phyloP scores from a whole-genome alignment of 2,113 vertebrate genomes.

The Campylomormyrus tamandua region DNA sequence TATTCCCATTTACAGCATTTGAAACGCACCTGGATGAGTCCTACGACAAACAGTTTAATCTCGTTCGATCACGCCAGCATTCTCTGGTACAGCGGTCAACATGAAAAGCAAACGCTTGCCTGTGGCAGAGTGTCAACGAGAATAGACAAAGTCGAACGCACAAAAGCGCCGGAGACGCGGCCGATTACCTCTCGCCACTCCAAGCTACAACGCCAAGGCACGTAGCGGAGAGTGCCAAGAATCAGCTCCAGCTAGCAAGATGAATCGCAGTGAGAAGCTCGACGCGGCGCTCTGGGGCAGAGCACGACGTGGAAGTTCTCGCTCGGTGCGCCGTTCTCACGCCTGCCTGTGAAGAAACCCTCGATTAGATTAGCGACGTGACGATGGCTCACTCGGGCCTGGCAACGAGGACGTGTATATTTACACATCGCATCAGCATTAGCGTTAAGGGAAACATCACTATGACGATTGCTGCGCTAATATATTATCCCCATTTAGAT shows the following conservation, averaged over 20 bases:
- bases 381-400: neutral
- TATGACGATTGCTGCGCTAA: neutral
- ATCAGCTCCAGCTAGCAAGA: neutral
- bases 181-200: neutral
- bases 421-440: neutral
- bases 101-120: neutral
- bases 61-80: neutral
- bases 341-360: neutral
- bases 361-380: neutral
- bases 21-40: neutral
- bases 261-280: neutral
- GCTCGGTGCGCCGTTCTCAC: neutral
- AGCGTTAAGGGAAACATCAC: neutral
- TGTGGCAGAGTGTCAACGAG: neutral
- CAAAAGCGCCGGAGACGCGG: neutral
- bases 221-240: neutral
- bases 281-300: neutral
- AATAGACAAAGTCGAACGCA: neutral
- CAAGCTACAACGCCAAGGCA: neutral
- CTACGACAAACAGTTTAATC: neutral
- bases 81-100: neutral
- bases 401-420: neutral
- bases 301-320: neutral
- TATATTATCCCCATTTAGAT: neutral
- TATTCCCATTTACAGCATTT: neutral